Conservation (phyloP, 2,113 vertebrate species). For the Pristiophorus japonicus region DNA sequence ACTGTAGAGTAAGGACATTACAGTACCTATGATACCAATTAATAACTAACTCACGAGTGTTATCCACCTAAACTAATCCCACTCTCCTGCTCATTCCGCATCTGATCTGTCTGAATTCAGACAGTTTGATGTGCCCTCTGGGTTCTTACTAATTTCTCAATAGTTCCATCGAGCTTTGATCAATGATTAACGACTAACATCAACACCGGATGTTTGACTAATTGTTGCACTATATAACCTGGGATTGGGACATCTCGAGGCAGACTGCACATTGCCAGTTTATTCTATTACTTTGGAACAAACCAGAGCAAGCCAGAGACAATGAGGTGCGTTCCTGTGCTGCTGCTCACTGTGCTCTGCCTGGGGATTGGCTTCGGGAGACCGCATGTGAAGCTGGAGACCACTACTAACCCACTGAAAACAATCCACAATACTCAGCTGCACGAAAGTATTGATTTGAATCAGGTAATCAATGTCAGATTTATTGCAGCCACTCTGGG, state of each 20-base stretch:
- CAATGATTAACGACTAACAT: not conserved
- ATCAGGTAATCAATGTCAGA: not conserved
- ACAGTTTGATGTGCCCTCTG: not conserved
- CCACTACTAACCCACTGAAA: not conserved
- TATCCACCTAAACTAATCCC: not conserved
- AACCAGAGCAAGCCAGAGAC: not conserved
- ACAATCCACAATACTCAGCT: not conserved
- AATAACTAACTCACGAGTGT: too few relatives aligned
- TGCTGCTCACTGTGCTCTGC: not conserved
- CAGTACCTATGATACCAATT: too few relatives aligned
- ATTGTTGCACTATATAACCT: not conserved
- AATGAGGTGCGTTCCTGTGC: not conserved
- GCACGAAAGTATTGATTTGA: not conserved
- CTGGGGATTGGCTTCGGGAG: too few relatives aligned
- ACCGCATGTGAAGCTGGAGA: too few relatives aligned
- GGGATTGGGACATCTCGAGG: not conserved
- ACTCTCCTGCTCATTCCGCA: not conserved
- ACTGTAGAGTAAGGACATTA: too few relatives aligned
- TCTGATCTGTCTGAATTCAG: not conserved
- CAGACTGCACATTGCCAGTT: not conserved
- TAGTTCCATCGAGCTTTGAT: not conserved
- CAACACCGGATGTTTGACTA: not conserved
- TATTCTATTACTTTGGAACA: not conserved
- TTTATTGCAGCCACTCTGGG: not conserved
- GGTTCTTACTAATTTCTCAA: not conserved